These are phyloP conservation scores for Eledona agricola DNA, from an alignment of 2,888 invertebrate genomes.

Conservation along the genomic window DNA sequence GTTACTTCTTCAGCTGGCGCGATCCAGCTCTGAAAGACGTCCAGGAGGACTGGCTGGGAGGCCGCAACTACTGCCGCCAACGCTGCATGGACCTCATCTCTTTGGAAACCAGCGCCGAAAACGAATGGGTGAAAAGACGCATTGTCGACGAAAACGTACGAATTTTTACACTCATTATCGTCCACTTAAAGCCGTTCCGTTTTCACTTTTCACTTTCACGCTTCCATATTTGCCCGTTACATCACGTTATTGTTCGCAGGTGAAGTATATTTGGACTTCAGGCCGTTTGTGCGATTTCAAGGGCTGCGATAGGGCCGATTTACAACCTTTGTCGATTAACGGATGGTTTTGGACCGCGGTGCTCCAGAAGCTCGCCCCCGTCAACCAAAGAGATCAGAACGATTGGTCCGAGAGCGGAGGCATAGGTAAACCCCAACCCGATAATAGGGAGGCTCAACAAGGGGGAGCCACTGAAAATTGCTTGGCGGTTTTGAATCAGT, in stretches of 20 bases:
- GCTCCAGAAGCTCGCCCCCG: slow-evolving; percentile 84
- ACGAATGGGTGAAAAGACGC: slow-evolving; percentile 85
- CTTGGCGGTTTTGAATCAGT: slow-evolving; percentile 85
- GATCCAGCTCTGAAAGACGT: slow-evolving; percentile 77
- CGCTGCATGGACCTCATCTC: slow-evolving; percentile 91
- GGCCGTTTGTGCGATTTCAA: slow-evolving; percentile 90
- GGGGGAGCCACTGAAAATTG: slow-evolving; percentile 88
- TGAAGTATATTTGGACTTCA: slow-evolving; percentile 92
- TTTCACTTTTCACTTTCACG: slow-evolving; percentile 28
- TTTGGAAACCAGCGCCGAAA: slow-evolving; percentile 85
- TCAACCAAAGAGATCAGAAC: slow-evolving; percentile 81
- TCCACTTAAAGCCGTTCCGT: slow-evolving; percentile 15
- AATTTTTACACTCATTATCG: slow-evolving; percentile 13
- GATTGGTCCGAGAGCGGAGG: slow-evolving; percentile 91
- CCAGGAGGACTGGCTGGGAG: slow-evolving; percentile 86
- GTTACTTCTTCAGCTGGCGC: slow-evolving; percentile 90
- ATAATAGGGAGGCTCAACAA: slow-evolving; percentile 83
- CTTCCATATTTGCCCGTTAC: slow-evolving; percentile 3
- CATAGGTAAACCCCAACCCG: slow-evolving; percentile 86
- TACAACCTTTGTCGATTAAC: slow-evolving; percentile 81
- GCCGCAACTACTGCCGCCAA: slow-evolving; percentile 85
- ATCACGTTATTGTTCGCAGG: slow-evolving; percentile 60
- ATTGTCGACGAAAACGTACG: slow-evolving; percentile 79
- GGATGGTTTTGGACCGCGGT: slow-evolving; percentile 95
- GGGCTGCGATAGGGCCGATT: slow-evolving; percentile 86